phyloP scores from a whole-genome alignment of 92 coral and sea anemone species.

The Chrysogorgia sp. region DNA sequence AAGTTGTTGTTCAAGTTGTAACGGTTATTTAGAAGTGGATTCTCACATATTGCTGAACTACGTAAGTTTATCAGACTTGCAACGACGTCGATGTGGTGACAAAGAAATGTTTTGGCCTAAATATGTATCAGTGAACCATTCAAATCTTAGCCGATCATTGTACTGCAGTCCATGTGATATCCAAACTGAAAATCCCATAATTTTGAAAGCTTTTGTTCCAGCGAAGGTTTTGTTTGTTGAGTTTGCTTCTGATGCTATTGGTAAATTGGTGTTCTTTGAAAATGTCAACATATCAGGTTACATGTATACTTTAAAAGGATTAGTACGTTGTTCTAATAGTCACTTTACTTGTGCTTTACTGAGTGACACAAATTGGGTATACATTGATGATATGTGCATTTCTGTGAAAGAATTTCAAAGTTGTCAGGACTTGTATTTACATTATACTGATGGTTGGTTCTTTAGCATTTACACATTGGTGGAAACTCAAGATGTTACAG shows the following conservation, averaged over 20 bases:
- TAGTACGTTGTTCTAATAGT: constrained; percentile 46
- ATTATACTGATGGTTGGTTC: constrained; percentile 61
- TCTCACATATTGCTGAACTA: constrained; percentile 46
- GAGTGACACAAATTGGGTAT: constrained; percentile 54
- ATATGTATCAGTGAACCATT: constrained; percentile 31
- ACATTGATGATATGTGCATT: constrained; percentile 54
- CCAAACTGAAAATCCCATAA: constrained; percentile 26
- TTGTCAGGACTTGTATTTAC: constrained; percentile 37
- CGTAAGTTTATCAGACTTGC: constrained; percentile 48
- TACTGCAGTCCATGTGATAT: constrained; percentile 43
- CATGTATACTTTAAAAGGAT: constrained; percentile 49
- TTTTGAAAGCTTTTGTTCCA: constrained; percentile 25
- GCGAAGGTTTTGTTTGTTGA: constrained; percentile 39
- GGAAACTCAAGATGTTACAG: neutral
- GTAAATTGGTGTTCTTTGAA: constrained; percentile 50
- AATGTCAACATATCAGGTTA: constrained; percentile 43
- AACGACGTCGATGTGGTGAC: constrained; percentile 51
- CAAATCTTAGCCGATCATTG: neutral
- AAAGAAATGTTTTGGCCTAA: constrained; percentile 43
- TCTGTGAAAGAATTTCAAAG: constrained; percentile 55
- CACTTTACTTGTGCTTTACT: constrained; percentile 46
- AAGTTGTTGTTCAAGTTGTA: constrained; percentile 46
- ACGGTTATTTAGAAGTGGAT: constrained; percentile 39
- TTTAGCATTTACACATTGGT: constrained; percentile 24
- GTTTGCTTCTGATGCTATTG: constrained; percentile 50